Percentiles rank a stretch among this genome's conserved stretches.
Evolutionary conservation across 2,797 vertebrate species (phyloP).

Genomic region (Pteropus rufus): DNA sequence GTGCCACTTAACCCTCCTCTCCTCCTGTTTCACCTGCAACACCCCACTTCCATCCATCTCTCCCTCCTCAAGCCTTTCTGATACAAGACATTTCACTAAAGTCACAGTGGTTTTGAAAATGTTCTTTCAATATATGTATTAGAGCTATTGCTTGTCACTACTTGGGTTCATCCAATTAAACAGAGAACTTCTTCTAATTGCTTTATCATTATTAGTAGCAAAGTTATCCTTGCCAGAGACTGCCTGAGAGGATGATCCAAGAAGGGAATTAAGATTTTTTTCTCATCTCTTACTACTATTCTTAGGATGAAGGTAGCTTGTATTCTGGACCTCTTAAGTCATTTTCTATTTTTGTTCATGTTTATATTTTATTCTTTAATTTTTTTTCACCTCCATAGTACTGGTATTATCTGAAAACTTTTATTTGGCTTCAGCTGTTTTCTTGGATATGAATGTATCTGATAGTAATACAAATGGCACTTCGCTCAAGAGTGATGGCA

Average conservation of each 20-base stretch:
- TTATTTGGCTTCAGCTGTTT: neutral
- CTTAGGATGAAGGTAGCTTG: neutral
- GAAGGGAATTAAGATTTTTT: neutral
- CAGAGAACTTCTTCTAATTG: neutral
- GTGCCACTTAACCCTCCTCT: neutral
- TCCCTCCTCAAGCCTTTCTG: neutral
- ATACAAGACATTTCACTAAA: neutral
- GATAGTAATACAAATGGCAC: neutral
- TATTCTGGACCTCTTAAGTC: neutral
- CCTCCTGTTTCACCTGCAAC: neutral
- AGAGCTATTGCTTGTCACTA: neutral
- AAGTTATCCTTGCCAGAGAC: neutral
- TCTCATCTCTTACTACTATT: neutral
- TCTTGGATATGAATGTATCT: neutral
- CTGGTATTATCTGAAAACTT: slow-evolving; percentile 27
- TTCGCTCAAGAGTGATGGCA: neutral
- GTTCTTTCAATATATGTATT: neutral
- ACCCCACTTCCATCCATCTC: accelerated
- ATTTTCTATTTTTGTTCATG: neutral
- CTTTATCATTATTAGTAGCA: neutral
- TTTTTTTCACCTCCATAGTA: neutral
- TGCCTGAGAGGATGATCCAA: neutral
- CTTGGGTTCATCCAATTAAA: neutral
- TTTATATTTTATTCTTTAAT: neutral
- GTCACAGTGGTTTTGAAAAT: neutral